Base-by-base conservation (phyloP, 2,113 vertebrate species). In the Tragelaphus scriptus region DNA sequence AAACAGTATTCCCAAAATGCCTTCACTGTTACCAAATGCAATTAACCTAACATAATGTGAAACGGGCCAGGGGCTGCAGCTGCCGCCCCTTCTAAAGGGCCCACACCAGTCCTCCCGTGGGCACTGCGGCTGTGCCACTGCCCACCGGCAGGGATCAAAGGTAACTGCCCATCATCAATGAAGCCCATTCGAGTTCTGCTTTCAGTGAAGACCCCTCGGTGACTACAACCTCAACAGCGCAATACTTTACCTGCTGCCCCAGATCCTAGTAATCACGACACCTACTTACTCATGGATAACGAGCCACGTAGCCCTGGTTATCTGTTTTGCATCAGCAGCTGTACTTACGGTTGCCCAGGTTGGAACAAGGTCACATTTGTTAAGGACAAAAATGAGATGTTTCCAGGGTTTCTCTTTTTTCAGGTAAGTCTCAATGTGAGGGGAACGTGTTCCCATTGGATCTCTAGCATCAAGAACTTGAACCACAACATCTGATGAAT, bases 391-490 rank as follows among this genome's bases (percentile, higher is more conserved):
- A 98, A 99, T 99, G 21, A 99, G 99, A 94, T 99, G 99, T 91
- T 99, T 99, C 99, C 99, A 99, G 21, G 99, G 98, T 80, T 99
- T 99, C 98, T 99, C 99, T 98, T 99, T 99, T 98, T 99, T 99
- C 85, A 99, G 85, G n/a, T 99, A 99, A 9, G 99, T 90, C 98
- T 99, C 99, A 44, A 99, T 99, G 9, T 99, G 99, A 94, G 99
- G 98, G 11, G 99, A 99, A 19, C 99, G 99, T 11, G 99, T 99
- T 65, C 99, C 99, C 91, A 99, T 98, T n/a, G 99, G 99, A 97
- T 99, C 99, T 90, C 99, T 99, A 75, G 99, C 99, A 91, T 99
- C 99, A 71, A 99, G 99, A 82, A 99, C 99, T 98, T 99, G 99
- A 97, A 99, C 99, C n/a, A 99, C 97, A 36, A 99, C 99, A 95